Conservation (phyloP, 2,113 vertebrate species). For the Syngnathus floridae region DNA sequence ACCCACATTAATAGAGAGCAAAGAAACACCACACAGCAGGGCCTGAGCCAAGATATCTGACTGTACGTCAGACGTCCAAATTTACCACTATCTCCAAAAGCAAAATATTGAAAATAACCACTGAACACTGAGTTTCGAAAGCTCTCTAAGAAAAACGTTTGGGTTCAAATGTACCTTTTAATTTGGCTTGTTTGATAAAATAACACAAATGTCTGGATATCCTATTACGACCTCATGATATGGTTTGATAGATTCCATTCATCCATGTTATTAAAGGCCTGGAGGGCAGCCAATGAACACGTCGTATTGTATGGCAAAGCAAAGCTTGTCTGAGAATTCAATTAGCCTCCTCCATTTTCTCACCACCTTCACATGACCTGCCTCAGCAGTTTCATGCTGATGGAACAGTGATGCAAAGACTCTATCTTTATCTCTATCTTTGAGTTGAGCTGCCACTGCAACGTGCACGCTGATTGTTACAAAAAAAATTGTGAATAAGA, state of each 20-base stretch:
- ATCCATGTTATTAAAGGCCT: slow-evolving; percentile 61
- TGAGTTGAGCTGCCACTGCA: slow-evolving; percentile 26
- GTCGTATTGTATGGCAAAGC: slow-evolving; percentile 31
- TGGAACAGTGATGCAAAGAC: slow-evolving; percentile 45
- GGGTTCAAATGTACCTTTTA: slow-evolving; percentile 11
- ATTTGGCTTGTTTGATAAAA: slow-evolving; percentile 22
- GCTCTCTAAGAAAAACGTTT: background rate
- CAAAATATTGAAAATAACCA: background rate
- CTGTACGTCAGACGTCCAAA: background rate
- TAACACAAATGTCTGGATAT: slow-evolving; percentile 31
- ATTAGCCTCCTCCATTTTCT: slow-evolving; percentile 56
- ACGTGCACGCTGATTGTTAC: slow-evolving; percentile 28
- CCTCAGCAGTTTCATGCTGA: slow-evolving; percentile 44
- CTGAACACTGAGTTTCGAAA: background rate
- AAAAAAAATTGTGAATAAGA: slow-evolving; percentile 3
- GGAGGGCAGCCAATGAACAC: slow-evolving; percentile 49
- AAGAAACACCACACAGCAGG: background rate
- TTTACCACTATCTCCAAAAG: background rate
- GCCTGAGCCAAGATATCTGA: background rate
- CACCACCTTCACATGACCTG: slow-evolving; percentile 53
- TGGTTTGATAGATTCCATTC: slow-evolving; percentile 48
- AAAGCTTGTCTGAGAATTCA: slow-evolving; percentile 61
- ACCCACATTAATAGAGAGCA: background rate
- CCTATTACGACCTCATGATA: slow-evolving; percentile 39
- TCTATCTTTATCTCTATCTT: slow-evolving; percentile 30